Percentiles rank a stretch among this genome's conserved stretches.
These are phyloP conservation scores for Oceanodroma tethys DNA, from an alignment of 2,113 vertebrate species.

Conservation along the genomic window DNA sequence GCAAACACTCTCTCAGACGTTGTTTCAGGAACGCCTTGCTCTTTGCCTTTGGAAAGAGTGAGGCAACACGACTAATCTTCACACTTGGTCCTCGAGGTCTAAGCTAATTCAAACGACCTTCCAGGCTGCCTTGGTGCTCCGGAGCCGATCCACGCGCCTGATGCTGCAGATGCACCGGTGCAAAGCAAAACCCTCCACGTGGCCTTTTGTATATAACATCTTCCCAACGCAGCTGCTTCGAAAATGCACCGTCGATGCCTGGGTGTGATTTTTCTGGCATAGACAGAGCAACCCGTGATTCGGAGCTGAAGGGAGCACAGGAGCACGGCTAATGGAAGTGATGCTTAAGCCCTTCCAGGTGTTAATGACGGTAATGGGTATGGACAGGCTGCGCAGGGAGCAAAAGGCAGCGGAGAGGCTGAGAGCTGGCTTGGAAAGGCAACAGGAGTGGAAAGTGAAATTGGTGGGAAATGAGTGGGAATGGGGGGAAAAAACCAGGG, in stretches of 20 bases:
- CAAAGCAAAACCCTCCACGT: neutral
- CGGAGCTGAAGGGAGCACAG: neutral
- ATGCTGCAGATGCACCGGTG: rapidly evolving
- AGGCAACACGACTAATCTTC: neutral
- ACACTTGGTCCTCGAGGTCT: rapidly evolving
- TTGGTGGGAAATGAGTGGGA: neutral
- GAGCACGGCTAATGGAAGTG: neutral
- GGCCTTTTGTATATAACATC: neutral
- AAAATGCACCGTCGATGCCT: rapidly evolving
- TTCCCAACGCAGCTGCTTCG: neutral
- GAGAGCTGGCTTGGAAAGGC: neutral
- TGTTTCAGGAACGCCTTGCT: neutral
- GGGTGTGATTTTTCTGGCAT: neutral
- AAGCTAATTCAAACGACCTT: neutral
- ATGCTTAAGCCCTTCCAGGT: neutral
- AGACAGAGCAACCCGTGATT: neutral
- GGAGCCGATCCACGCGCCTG: neutral
- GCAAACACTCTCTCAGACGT: neutral
- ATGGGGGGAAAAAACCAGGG: rapidly evolving
- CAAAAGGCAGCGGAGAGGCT: neutral
- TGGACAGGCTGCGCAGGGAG: neutral
- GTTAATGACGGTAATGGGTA: neutral
- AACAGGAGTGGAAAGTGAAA: neutral
- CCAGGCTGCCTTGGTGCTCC: neutral
- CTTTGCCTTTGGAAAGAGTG: neutral